Base-by-base conservation (phyloP, 1,140 invertebrate species). In the Macrosteles quadrilineatus region DNA sequence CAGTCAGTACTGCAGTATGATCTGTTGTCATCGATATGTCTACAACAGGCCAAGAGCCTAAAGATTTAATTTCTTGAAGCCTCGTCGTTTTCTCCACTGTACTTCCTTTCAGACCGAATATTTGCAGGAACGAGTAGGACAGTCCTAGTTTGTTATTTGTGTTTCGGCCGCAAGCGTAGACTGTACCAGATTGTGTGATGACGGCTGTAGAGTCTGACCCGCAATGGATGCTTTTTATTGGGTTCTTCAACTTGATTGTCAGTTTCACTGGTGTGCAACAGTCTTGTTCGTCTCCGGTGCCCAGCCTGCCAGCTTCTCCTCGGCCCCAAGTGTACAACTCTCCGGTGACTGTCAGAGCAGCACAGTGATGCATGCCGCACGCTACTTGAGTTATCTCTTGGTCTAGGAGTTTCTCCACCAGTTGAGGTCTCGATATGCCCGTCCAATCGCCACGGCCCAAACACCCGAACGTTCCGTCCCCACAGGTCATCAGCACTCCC, bases 401-500 rank as follows among this genome's bases (percentile, higher is more conserved):
- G 76, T 85, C 87, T 67, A 83, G 74, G 25, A 84, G 76, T 30
- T 72, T 76, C 53, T 81, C 80, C 65, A 93, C 85, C 2, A 90
- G 75, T 76, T 86, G 87, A 21, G 91, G 91, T 75, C 80, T 84
- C 19, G 83, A 78, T 32, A 80, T 80, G 76, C 82, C 83, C 31
- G 82, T 82, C 78, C 83, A 87, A 72, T 90, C 85, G 0, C 86
- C 86, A 77, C 90, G 88, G n/a, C 90, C 91, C 4, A 91, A 77
- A 73, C 86, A 87, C 40, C 88, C 86, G 69, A 81, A 81, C 1
- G 81, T 78, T 25, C 88, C 88, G 80, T 88, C 85, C 0, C 91
- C 91, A 80, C 90, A 91, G 47, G 87, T 88, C 76, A 91, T 83
- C 0, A 91, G 78, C 36, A 90, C 85, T 17, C 91, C 91, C 70